Evolutionary conservation across 1,140 invertebrate species (phyloP).

Genomic region (Atta colombica): DNA sequence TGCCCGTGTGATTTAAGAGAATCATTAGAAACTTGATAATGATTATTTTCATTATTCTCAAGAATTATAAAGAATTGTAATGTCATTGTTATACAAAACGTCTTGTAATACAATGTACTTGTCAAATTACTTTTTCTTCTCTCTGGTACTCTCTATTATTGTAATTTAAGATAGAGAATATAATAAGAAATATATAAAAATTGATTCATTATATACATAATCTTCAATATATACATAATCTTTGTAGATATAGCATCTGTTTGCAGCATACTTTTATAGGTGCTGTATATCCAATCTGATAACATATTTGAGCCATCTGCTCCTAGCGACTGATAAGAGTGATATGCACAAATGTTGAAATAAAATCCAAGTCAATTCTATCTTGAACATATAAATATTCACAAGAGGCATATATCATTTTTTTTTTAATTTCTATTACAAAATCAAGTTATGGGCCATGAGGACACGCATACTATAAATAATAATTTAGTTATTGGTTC

Average conservation of each 20-base stretch:
- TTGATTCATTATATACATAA: conserved; percentile 3
- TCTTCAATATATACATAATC: neutral
- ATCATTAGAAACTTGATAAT: neutral
- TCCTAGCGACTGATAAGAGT: conserved; percentile 60
- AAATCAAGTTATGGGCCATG: conserved; percentile 46
- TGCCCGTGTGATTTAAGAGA: neutral
- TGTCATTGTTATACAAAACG: neutral
- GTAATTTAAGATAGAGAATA: conserved; percentile 7
- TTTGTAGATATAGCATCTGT: conserved; percentile 34
- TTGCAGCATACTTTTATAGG: conserved; percentile 10
- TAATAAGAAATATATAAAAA: conserved; percentile 14
- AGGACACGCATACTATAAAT: conserved; percentile 76
- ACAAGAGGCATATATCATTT: conserved; percentile 15
- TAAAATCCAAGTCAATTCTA: conserved; percentile 25
- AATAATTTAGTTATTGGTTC: conserved; percentile 83
- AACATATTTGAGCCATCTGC: conserved; percentile 69
- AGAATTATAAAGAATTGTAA: neutral
- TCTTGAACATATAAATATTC: neutral
- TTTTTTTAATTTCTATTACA: conserved; percentile 35
- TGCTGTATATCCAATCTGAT: conserved; percentile 61
- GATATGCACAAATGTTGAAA: conserved; percentile 39
- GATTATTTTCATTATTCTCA: conserved; percentile 5
- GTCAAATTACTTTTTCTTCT: neutral
- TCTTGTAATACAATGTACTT: neutral
- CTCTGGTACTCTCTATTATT: neutral